phyloP scores from a whole-genome alignment of 1,140 invertebrate genomes.

The Drosophila micromelanica region DNA sequence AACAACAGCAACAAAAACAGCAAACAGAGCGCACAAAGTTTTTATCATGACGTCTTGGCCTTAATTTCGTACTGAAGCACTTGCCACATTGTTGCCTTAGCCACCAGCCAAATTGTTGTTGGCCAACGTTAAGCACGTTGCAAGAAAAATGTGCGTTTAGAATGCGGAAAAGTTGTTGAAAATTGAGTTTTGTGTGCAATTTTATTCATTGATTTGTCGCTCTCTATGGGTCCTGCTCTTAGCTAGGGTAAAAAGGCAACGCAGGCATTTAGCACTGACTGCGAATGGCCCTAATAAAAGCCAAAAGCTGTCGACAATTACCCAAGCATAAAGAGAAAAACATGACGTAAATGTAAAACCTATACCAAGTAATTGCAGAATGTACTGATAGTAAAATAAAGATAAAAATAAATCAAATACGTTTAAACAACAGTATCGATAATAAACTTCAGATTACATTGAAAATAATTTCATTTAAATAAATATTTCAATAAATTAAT shows the following conservation, averaged over 20 bases:
- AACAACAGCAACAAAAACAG: conserved; percentile 47
- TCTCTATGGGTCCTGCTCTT: background rate
- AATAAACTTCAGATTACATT: no score
- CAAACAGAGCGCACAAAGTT: conserved; percentile 52
- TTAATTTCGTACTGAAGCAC: conserved; percentile 57
- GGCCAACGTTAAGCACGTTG: conserved; percentile 28
- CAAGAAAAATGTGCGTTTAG: conserved; percentile 69
- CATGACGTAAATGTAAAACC: background rate
- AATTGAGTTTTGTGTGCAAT: conserved; percentile 76
- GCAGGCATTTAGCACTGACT: conserved; percentile 2
- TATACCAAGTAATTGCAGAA: background rate
- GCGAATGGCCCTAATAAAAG: background rate
- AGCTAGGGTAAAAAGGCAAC: no score
- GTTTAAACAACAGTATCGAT: no score
- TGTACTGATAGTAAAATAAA: no score
- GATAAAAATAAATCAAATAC: no score
- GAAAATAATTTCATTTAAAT: no score
- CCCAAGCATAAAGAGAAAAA: background rate
- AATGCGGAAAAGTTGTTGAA: conserved; percentile 78
- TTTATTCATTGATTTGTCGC: conserved; percentile 67
- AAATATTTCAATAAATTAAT: background rate
- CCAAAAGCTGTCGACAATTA: conserved; percentile 15
- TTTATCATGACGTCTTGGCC: conserved; percentile 78
- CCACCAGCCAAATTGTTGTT: conserved; percentile 21
- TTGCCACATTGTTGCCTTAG: conserved; percentile 42